phyloP scores from a whole-genome alignment of 1,140 invertebrate species.

The Akabosia matsudoensis region DNA sequence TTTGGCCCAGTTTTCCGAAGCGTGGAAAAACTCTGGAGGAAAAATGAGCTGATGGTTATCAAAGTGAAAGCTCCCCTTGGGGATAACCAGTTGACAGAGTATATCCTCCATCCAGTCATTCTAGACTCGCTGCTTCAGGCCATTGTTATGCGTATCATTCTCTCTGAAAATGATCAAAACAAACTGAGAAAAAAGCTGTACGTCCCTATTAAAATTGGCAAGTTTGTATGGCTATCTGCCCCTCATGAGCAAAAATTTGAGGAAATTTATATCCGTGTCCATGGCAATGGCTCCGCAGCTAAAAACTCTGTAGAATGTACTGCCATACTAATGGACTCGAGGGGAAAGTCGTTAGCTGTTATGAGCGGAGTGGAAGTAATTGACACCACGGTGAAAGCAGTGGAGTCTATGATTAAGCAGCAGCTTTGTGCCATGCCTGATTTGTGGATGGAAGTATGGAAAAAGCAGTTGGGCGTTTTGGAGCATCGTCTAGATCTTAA shows the following conservation, averaged over 20 bases:
- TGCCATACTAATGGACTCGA: background rate
- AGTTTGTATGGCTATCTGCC: slow-evolving; percentile 29
- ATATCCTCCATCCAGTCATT: slow-evolving; percentile 30
- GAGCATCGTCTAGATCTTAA: background rate
- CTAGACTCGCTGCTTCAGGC: slow-evolving; percentile 36
- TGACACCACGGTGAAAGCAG: slow-evolving; percentile 6
- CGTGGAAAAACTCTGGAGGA: slow-evolving; percentile 25
- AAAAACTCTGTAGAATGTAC: background rate
- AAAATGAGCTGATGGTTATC: background rate
- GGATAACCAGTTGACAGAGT: background rate
- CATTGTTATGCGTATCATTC: background rate
- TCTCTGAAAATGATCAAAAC: background rate
- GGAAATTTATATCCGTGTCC: background rate
- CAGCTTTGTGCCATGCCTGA: background rate
- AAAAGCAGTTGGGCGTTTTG: background rate
- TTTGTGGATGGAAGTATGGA: background rate
- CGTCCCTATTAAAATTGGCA: slow-evolving; percentile 31
- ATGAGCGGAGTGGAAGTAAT: background rate
- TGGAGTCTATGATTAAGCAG: background rate
- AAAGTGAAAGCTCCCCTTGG: slow-evolving; percentile 25
- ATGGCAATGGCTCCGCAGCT: background rate
- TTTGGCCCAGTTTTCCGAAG: slow-evolving; percentile 35
- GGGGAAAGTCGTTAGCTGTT: background rate
- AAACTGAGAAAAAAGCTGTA: slow-evolving; percentile 18
- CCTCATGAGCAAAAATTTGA: background rate